Base-by-base conservation (phyloP, 2,113 vertebrate species). In the Sorex araneus region DNA sequence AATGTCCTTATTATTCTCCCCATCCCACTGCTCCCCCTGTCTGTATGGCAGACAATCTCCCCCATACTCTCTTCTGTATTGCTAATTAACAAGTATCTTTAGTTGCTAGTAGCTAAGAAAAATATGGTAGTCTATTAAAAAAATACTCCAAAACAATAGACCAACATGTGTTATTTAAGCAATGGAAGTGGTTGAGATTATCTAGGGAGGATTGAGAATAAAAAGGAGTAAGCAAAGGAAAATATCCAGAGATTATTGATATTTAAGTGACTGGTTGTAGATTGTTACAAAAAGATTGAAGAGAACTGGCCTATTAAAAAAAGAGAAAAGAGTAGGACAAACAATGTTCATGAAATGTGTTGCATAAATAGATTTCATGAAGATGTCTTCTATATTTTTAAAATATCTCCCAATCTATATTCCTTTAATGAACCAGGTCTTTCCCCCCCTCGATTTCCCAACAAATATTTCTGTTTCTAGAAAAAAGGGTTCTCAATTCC, bases 301-400 rank as follows among this genome's bases (percentile, higher is more conserved):
- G 76, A 73, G 5, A 2, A 66, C n/a, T 30, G 25, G 4, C 30
- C 23, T 66, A 36, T 19, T 19, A 16, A 27, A 16, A 70, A 21
- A 70, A 40, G 6, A 91, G 16, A 21, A 81, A 71, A 79, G 8
- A 77, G 3, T 2, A 0, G 27, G 8, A 30, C 18, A 74, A 80
- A n/a, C 77, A 50, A 67, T n/a, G 30, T 16, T 45, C 4, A 18
- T 74, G 40, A 84, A 54, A 21, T 4, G 43, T n/a, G 64, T 27
- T 82, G 25, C 9, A 28, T 66, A 57, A 34, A 15, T 76, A 79
- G 15, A 90, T 50, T 84, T 89, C 90, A 92, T 15, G 10, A 89
- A 87, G 34, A 57, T 78, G 23, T 45, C 1, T 34, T 3, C 2
- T 71, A 1, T 57, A 73, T 34, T 91, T 87, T 85, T 0, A 3